Conservation (phyloP, 2,888 invertebrate species). For the Asteroscopus sphinx region DNA sequence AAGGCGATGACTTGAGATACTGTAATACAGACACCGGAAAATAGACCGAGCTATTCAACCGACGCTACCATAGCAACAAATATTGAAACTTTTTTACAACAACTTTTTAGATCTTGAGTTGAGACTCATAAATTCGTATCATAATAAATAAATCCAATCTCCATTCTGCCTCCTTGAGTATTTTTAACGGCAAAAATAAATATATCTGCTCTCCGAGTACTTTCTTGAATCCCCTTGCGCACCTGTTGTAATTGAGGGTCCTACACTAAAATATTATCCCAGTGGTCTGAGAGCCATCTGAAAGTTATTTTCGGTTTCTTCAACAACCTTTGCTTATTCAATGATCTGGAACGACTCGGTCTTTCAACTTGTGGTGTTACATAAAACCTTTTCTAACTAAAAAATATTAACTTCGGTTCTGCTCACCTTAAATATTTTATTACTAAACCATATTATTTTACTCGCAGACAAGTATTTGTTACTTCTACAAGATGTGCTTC, state of each 20-base stretch:
- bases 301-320: conserved; percentile 42
- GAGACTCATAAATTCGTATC: conserved; percentile 32
- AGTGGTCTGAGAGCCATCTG: conserved; percentile 53
- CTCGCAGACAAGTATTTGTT: conserved; percentile 14
- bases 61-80: conserved; percentile 25
- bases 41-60: conserved; percentile 34
- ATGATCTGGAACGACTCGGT: conserved; percentile 39
- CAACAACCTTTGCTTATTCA: conserved; percentile 55
- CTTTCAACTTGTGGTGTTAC: conserved; percentile 11
- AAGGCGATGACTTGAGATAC: conserved; percentile 78
- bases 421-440: not conserved
- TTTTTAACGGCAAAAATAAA: conserved; percentile 45
- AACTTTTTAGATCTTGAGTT: conserved; percentile 25
- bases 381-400: not conserved
- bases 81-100: conserved; percentile 26
- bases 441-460: conserved; percentile 7
- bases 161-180: conserved; percentile 52
- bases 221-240: conserved; percentile 48
- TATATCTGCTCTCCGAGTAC: conserved; percentile 41
- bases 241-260: conserved; percentile 62
- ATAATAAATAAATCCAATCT: conserved; percentile 49
- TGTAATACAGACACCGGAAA: conserved; percentile 57
- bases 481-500: conserved; percentile 20
- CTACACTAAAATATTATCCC: conserved; percentile 58
- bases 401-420: not conserved